Evolutionary conservation across 2,113 vertebrate species (phyloP), one percentile per base, ranked within the genome.

Genomic region (Gobius niger): DNA sequence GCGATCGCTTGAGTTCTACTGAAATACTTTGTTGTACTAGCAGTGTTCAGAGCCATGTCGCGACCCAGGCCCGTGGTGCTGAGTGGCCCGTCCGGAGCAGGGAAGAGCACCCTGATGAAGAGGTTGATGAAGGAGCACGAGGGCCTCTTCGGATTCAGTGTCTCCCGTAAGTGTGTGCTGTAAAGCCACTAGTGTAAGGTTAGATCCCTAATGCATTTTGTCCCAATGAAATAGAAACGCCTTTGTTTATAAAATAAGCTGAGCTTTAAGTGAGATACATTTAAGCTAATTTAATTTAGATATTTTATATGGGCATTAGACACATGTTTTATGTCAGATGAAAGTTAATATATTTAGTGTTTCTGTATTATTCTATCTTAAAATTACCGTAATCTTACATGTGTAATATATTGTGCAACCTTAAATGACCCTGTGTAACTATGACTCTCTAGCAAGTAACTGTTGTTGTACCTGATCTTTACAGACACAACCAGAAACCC

Each of bases 91-190:
- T 99, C 98, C 0, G 98, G 98, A 1, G 96, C 97, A 0, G 98
- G 98, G 44, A 99, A 99, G 82, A 99, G 98, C 93, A 98, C 98
- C 1, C 90, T 99, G 72, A 81, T 99, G 69, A 99, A 96, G 91
- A 96, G 80, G 52, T 75, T 99, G 69, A 71, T 99, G 67, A 93
- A 93, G 59, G 96, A 99, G 4, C 94, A 95, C 0, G 91, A 94
- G 56, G 93, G 92, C 7, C 12, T 99, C 78, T 99, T 99, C 0
- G 98, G 97, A 78, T 98, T 99, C 93, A 98, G 96, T 0, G 95
- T 99, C 68, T 99, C 98, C 76, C 98, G 97, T 99, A 92, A 83
- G 98, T 94, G 10, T 54, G 41, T 47, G 50, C 63, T 51, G 52
- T 3, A 7, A 7, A 7, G 19, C 19, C 14, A 72, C 59, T 66